Evolutionary conservation across 2,113 vertebrate genomes (phyloP).

Genomic region (Phrynosoma platyrhinos): DNA sequence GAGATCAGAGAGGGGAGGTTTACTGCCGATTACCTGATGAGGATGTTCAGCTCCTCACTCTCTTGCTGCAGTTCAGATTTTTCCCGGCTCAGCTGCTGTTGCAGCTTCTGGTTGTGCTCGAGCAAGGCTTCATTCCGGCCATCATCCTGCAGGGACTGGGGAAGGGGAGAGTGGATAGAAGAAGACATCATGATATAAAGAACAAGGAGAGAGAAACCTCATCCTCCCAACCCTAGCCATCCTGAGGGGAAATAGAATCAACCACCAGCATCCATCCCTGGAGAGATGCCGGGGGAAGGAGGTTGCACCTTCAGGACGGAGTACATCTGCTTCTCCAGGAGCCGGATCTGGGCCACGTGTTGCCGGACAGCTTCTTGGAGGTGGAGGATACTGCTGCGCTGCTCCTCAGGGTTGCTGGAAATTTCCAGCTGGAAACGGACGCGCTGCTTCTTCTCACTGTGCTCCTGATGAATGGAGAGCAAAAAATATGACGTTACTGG

Average conservation of each 20-base stretch:
- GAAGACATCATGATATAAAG: neutral
- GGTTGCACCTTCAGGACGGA: slow-evolving; percentile 88
- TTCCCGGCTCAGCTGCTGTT: slow-evolving; percentile 95
- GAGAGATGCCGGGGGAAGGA: neutral
- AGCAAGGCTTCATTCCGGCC: slow-evolving; percentile 84
- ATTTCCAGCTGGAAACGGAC: slow-evolving; percentile 99
- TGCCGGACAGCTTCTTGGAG: slow-evolving; percentile 95
- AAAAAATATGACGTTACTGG: neutral
- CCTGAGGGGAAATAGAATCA: too few species aligned
- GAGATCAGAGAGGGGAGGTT: neutral
- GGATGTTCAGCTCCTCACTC: slow-evolving; percentile 97
- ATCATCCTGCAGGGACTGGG: slow-evolving; percentile 90
- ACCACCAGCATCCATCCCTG: too few species aligned
- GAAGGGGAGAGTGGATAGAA: too few species aligned
- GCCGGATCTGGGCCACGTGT: slow-evolving; percentile 93
- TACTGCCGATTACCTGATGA: slow-evolving; percentile 86
- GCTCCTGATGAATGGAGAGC: slow-evolving; percentile 81
- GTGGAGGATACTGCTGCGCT: slow-evolving; percentile 96
- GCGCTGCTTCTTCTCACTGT: slow-evolving; percentile 97
- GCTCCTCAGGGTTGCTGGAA: slow-evolving; percentile 97
- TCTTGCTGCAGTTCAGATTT: slow-evolving; percentile 95
- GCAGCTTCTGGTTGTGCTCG: slow-evolving; percentile 89
- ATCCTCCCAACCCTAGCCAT: too few species aligned
- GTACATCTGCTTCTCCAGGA: slow-evolving; percentile 97
- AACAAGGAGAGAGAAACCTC: too few species aligned